Conservation (phyloP, 2,888 invertebrate species). For the Drosophila yooni region DNA sequence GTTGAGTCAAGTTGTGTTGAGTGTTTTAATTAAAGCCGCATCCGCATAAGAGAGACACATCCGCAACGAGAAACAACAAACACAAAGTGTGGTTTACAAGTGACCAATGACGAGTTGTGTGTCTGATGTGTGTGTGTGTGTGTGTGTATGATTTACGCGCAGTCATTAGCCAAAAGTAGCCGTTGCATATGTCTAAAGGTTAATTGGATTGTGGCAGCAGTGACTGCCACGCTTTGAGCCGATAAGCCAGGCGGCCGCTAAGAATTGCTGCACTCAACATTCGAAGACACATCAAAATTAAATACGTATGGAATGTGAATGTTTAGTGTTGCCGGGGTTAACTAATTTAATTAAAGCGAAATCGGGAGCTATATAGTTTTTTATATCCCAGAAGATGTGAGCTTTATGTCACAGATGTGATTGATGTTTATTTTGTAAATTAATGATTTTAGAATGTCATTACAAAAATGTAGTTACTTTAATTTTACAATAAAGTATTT, state of each 20-base stretch:
- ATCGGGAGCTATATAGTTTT: background rate
- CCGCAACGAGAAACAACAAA: slow-evolving; percentile 28
- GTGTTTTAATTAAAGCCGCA: slow-evolving; percentile 56
- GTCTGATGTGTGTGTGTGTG: background rate
- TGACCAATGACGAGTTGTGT: slow-evolving; percentile 23
- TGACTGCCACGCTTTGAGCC: slow-evolving; percentile 3
- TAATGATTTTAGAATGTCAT: background rate
- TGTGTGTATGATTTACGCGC: slow-evolving; percentile 69
- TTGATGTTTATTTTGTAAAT: background rate
- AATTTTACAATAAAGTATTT: background rate
- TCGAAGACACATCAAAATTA: slow-evolving; percentile 9
- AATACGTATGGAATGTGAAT: slow-evolving; percentile 43
- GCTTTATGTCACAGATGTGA: background rate
- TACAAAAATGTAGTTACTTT: background rate
- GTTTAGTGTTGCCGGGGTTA: background rate
- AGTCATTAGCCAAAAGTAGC: slow-evolving; percentile 69
- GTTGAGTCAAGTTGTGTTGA: slow-evolving; percentile 8
- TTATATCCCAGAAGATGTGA: background rate
- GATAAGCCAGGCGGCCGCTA: slow-evolving; percentile 29
- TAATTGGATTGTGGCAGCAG: slow-evolving; percentile 76
- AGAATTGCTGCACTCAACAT: slow-evolving; percentile 23
- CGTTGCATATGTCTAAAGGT: slow-evolving; percentile 75
- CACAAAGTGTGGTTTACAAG: slow-evolving; percentile 18
- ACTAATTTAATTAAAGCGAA: background rate
- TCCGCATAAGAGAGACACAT: slow-evolving; percentile 49